Conservation (phyloP, 1,140 invertebrate genomes). For the Pseudobourletiella spinata region DNA sequence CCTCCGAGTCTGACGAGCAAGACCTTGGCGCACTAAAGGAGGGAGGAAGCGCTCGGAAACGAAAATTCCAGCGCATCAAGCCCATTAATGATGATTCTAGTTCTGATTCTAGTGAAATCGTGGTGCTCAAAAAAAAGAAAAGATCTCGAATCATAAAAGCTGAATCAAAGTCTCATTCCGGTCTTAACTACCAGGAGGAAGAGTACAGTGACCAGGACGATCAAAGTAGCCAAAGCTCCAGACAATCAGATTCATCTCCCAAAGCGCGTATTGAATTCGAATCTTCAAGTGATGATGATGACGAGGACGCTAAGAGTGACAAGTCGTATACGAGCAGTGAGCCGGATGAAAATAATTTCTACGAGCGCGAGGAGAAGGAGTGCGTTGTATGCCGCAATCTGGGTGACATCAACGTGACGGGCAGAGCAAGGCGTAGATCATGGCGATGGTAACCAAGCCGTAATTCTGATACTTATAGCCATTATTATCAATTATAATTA, state of each 20-base stretch:
- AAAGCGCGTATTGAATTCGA: slow-evolving; percentile 13
- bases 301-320: not conserved
- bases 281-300: not conserved
- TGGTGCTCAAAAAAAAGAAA: not conserved
- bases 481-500: too few relatives aligned
- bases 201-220: not conserved
- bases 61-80: not conserved
- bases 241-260: not conserved
- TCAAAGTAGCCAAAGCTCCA: not conserved
- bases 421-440: not conserved
- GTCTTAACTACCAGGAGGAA: not conserved
- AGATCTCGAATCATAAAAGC: not conserved
- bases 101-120: not conserved
- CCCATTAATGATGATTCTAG: not conserved
- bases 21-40: too few relatives aligned
- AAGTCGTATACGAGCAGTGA: not conserved
- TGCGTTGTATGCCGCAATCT: slow-evolving; percentile 14
- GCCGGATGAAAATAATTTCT: slow-evolving; percentile 1
- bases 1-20: too few relatives aligned
- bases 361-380: not conserved
- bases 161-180: not conserved
- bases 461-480: too few relatives aligned
- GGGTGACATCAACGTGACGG: not conserved
- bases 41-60: not conserved
- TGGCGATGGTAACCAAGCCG: too few relatives aligned